Conservation (phyloP, 2,888 invertebrate genomes). For the Zelleria hepariella region DNA sequence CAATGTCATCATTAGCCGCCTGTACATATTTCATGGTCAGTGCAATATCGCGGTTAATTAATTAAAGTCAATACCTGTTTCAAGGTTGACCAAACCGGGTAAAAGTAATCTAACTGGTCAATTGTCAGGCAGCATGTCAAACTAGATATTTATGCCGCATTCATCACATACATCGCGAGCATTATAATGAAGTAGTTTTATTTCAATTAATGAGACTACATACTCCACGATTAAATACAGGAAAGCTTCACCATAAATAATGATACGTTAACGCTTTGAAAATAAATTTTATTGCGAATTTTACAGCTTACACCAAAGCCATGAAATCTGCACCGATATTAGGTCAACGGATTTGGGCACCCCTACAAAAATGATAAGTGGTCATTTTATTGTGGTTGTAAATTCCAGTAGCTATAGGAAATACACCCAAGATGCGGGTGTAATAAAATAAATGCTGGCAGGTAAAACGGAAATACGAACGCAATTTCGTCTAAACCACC, state of each 20-base stretch:
- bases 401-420: background rate
- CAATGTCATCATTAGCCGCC: background rate
- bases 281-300: background rate
- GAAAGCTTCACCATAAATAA: background rate
- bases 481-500: conserved; percentile 28
- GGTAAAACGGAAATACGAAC: conserved; percentile 14
- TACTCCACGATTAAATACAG: background rate
- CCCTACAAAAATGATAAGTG: background rate
- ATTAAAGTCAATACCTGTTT: background rate
- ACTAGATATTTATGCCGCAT: background rate
- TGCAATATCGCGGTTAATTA: background rate
- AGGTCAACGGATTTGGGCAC: background rate
- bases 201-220: background rate
- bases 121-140: background rate
- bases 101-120: background rate
- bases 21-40: background rate
- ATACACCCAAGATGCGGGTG: background rate
- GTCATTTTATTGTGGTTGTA: background rate
- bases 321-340: background rate
- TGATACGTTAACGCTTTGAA: background rate
- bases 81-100: background rate
- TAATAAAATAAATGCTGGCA: background rate
- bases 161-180: too few species aligned
- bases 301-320: background rate
- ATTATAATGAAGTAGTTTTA: background rate